These are phyloP conservation scores for Trachymyrmex septentrionalis DNA, from an alignment of 1,140 invertebrate species.

Conservation along the genomic window DNA sequence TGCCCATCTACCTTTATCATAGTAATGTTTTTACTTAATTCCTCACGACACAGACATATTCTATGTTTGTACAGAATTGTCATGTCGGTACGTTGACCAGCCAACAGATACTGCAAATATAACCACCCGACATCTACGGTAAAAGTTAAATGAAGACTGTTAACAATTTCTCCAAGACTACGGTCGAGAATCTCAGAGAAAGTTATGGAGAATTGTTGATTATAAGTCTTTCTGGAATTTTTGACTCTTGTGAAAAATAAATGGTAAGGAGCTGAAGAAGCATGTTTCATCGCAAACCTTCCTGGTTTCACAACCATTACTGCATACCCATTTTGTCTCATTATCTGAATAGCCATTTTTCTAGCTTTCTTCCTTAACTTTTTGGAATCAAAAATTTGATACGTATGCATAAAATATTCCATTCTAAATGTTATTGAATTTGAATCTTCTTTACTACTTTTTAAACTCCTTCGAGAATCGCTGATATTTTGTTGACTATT, in stretches of 20 bases:
- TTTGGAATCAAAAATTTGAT: constrained; percentile 26
- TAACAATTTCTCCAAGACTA: constrained; percentile 91
- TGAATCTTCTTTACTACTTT: neutral
- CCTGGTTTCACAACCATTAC: constrained; percentile 81
- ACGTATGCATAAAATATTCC: constrained; percentile 12
- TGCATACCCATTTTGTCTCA: constrained; percentile 72
- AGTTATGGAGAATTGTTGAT: constrained; percentile 89
- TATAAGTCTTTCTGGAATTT: constrained; percentile 88
- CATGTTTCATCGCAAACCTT: constrained; percentile 90
- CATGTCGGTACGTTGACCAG: constrained; percentile 89
- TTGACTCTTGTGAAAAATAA: constrained; percentile 93
- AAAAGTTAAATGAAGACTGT: constrained; percentile 95
- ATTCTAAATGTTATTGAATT: constrained; percentile 1
- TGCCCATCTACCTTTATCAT: constrained; percentile 83
- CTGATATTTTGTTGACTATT: neutral
- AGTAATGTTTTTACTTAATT: constrained; percentile 88
- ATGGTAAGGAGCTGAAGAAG: constrained; percentile 91
- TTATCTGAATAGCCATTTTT: constrained; percentile 74
- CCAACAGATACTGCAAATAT: constrained; percentile 91
- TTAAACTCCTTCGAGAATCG: neutral
- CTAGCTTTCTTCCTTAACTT: constrained; percentile 70
- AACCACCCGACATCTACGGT: constrained; percentile 97
- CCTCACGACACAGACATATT: constrained; percentile 85
- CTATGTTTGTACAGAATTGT: constrained; percentile 92
- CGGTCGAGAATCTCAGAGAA: constrained; percentile 92